Conservation (phyloP, 2,888 invertebrate genomes). For the Sicus ferrugineus region DNA sequence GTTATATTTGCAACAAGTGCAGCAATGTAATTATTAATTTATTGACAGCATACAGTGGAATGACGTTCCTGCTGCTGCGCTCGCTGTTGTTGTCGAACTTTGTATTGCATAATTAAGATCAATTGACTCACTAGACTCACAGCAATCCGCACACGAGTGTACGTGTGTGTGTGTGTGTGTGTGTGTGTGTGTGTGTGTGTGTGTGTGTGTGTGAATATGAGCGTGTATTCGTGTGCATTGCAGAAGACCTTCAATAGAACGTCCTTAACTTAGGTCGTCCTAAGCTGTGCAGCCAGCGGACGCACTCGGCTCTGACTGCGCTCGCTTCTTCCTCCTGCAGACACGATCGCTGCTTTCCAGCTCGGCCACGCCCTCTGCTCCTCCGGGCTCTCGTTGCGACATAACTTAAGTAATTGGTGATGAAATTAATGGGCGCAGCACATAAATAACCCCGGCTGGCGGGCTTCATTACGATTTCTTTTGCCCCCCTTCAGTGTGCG, state of each 20-base stretch:
- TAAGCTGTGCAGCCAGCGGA: no score
- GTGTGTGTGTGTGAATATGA: background rate
- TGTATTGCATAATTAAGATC: constrained; percentile 50
- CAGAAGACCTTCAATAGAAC: no score
- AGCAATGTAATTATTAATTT: constrained; percentile 47
- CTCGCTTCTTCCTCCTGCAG: constrained; percentile 5
- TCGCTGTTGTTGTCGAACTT: constrained; percentile 22
- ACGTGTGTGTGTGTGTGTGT: background rate
- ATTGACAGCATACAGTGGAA: constrained; percentile 45
- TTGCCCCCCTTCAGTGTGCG: background rate
- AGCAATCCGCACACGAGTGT: no score
- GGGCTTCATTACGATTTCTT: background rate
- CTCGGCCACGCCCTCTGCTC: constrained; percentile 11
- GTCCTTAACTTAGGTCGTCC: no score
- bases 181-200: background rate
- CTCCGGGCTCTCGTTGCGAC: constrained; percentile 18
- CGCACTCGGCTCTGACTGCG: no score
- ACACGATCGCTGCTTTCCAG: constrained; percentile 25
- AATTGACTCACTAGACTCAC: constrained; percentile 37
- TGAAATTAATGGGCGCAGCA: constrained; percentile 53
- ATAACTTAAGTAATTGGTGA: constrained; percentile 48
- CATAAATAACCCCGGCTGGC: constrained; percentile 47
- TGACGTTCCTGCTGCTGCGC: constrained; percentile 23
- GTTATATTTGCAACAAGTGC: constrained; percentile 26
- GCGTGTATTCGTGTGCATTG: background rate